A percentile compares a stretch with the other conserved stretches of the same genome.
Evolutionary conservation across 2,888 invertebrate genomes (phyloP).

Genomic region (Nasonovia ribisnigri): DNA sequence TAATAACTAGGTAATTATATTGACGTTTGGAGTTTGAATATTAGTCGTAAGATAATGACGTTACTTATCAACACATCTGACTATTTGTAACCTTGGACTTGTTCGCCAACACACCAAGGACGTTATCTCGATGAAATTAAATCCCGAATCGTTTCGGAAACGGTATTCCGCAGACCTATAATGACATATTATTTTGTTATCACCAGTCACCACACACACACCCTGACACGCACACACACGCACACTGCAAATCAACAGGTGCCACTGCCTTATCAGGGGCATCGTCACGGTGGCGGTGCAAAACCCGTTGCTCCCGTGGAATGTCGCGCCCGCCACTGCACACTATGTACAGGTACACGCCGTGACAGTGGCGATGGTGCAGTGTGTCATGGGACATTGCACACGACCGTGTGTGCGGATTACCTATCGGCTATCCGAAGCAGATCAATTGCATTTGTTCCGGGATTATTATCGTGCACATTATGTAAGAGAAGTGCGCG

Average conservation of each 20-base stretch:
- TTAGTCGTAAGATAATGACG: neutral
- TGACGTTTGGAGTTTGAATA: neutral
- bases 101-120: neutral
- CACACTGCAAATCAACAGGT: neutral
- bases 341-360: no score
- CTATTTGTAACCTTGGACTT: neutral
- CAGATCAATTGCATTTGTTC: constrained; percentile 34
- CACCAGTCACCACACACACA: no score
- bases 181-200: neutral
- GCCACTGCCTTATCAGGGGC: neutral
- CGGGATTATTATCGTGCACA: constrained; percentile 36
- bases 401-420: neutral
- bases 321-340: neutral
- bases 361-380: neutral
- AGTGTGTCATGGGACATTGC: constrained; percentile 36
- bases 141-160: neutral
- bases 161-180: neutral
- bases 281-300: neutral
- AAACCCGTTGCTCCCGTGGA: neutral
- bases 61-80: neutral
- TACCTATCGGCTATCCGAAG: neutral
- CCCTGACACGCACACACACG: neutral
- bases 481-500: neutral
- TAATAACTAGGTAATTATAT: neutral
- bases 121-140: neutral